Evolutionary conservation across 1,140 invertebrate species (phyloP).

Genomic region (Pteromalus puparum): DNA sequence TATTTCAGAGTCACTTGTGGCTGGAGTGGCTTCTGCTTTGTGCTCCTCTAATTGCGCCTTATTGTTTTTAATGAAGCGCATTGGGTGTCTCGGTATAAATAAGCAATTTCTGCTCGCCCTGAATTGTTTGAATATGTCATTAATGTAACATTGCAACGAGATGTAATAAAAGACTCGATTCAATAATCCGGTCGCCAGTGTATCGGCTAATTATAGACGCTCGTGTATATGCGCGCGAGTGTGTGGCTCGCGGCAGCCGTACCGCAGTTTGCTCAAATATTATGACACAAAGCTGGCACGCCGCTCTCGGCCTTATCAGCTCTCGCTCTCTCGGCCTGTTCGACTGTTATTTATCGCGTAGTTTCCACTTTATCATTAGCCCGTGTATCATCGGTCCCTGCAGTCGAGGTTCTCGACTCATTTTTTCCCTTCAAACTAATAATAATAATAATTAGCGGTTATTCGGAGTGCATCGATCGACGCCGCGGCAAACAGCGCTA

Average conservation of each 20-base stretch:
- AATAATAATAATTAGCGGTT: not conserved
- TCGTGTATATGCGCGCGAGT: no score
- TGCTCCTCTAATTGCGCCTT: not conserved
- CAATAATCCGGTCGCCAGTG: not conserved
- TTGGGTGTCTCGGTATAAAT: not conserved
- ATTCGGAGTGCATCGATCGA: not conserved
- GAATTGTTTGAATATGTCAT: not conserved
- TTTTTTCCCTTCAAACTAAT: not conserved
- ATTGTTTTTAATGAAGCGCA: not conserved
- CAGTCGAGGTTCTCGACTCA: no score
- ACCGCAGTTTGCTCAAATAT: constrained; percentile 20
- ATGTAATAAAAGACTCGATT: not conserved
- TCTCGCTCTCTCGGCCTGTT: not conserved
- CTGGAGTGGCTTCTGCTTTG: not conserved
- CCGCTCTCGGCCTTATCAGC: constrained; percentile 15
- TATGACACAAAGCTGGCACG: constrained; percentile 3
- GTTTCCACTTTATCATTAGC: constrained; percentile 2
- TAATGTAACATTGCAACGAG: not conserved
- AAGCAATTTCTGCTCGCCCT: not conserved
- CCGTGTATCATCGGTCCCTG: not conserved
- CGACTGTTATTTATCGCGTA: constrained; percentile 29
- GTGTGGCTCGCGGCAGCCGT: not conserved
- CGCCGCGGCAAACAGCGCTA: not conserved
- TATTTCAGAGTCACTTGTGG: not conserved
- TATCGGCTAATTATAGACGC: constrained; percentile 23